These are phyloP conservation scores for Ophiothrix spiculata DNA, from an alignment of 35 echinoderm and acorn worm species.

Conservation along the genomic window DNA sequence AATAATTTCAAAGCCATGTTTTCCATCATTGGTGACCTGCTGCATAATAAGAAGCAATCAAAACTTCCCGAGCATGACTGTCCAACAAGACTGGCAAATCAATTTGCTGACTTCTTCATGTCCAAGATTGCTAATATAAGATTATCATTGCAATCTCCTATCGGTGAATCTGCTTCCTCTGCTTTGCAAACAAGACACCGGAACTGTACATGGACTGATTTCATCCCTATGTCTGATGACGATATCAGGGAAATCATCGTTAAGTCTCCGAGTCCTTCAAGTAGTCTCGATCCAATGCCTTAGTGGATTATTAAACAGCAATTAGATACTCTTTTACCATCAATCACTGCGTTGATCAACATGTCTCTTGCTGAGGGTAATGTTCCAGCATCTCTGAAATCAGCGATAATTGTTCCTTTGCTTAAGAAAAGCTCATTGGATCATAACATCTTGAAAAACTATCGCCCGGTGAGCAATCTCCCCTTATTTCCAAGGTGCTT, in stretches of 20 bases:
- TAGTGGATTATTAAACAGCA: conserved; percentile 14
- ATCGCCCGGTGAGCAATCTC: conserved; percentile 32
- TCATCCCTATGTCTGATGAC: not conserved
- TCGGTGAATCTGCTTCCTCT: not conserved
- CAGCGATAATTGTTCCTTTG: conserved; percentile 7
- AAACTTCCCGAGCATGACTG: conserved; percentile 46
- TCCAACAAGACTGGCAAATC: conserved; percentile 16
- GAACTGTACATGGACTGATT: not conserved
- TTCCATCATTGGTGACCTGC: conserved; percentile 2
- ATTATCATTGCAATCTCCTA: not conserved
- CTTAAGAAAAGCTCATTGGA: conserved; percentile 26
- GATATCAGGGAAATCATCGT: conserved; percentile 21
- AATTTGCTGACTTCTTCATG: conserved; percentile 19
- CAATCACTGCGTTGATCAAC: not conserved
- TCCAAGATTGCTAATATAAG: conserved; percentile 30
- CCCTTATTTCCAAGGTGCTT: conserved; percentile 37
- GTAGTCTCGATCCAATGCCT: conserved; percentile 53
- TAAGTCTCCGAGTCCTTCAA: conserved; percentile 22
- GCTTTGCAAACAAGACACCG: no score
- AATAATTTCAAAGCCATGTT: conserved; percentile 28
- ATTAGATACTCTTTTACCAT: conserved; percentile 20
- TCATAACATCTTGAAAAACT: conserved; percentile 30
- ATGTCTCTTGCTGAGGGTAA: not conserved
- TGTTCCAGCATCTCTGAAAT: not conserved
- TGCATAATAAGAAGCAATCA: conserved; percentile 32